Percentiles rank a stretch among this genome's conserved stretches.
Evolutionary conservation across 1,140 invertebrate genomes (phyloP).

Genomic region (Aphis gossypii): DNA sequence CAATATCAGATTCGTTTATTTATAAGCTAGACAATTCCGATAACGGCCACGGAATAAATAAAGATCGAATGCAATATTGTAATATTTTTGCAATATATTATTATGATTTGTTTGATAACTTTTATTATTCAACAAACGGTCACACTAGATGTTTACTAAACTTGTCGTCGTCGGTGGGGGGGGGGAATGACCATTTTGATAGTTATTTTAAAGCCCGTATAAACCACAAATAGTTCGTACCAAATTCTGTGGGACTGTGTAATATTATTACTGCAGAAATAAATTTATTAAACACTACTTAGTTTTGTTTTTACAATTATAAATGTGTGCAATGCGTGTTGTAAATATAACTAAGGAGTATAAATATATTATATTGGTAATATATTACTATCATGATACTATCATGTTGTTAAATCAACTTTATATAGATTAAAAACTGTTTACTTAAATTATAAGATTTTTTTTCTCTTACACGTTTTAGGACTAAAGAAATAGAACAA

Average conservation of each 20-base stretch:
- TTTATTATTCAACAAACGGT: background rate
- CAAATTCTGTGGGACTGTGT: background rate
- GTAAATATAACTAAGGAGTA: background rate
- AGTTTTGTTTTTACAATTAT: background rate
- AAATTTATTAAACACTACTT: background rate
- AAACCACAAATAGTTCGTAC: background rate
- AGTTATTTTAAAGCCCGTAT: background rate
- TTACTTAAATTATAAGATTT: background rate
- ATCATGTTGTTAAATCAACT: background rate
- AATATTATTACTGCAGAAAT: background rate
- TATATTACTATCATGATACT: no score
- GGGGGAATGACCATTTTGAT: background rate
- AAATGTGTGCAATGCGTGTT: background rate
- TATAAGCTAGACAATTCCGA: background rate
- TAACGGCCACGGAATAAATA: background rate
- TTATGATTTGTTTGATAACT: background rate
- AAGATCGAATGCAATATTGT: background rate
- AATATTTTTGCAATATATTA: background rate
- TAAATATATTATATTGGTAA: no score
- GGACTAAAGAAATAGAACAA: background rate
- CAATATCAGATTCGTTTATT: background rate
- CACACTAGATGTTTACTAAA: background rate
- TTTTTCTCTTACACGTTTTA: background rate
- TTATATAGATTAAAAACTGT: background rate
- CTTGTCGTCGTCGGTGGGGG: no score